Evolutionary conservation across 2,888 invertebrate species (phyloP).

Genomic region (Drosophila infuscata): DNA sequence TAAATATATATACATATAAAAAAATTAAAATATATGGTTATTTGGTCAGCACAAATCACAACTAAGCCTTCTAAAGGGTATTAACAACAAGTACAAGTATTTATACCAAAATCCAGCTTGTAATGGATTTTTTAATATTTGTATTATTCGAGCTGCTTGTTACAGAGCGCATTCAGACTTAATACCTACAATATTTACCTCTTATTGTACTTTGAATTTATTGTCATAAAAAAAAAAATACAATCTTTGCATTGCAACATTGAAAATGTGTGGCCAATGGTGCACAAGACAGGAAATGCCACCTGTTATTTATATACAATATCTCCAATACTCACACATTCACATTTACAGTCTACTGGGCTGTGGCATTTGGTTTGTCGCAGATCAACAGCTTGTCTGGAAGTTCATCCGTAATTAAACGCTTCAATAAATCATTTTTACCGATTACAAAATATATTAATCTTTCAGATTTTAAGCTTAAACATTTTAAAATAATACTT

Average conservation of each 20-base stretch:
- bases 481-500: not conserved
- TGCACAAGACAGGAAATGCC: slow-evolving; percentile 63
- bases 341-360: slow-evolving; percentile 6
- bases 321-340: slow-evolving; percentile 41
- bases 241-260: slow-evolving; percentile 34
- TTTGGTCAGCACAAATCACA: not conserved
- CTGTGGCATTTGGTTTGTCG: slow-evolving; percentile 23
- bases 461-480: not conserved
- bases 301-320: slow-evolving; percentile 68
- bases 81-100: not conserved
- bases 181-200: slow-evolving; percentile 39
- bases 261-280: slow-evolving; percentile 40
- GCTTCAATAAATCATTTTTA: slow-evolving; percentile 66
- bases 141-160: slow-evolving; percentile 24
- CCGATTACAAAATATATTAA: slow-evolving; percentile 10
- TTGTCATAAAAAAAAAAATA: slow-evolving; percentile 18
- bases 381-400: slow-evolving; percentile 61
- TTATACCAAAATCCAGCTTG: not conserved
- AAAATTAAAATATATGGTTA: too few relatives aligned
- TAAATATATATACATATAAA: not conserved
- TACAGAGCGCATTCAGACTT: slow-evolving; percentile 8
- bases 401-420: slow-evolving; percentile 59
- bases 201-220: slow-evolving; percentile 44
- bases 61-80: slow-evolving; percentile 8
- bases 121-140: slow-evolving; percentile 10